Conservation (phyloP, 2,797 vertebrate genomes). For the Florisuga fusca region DNA sequence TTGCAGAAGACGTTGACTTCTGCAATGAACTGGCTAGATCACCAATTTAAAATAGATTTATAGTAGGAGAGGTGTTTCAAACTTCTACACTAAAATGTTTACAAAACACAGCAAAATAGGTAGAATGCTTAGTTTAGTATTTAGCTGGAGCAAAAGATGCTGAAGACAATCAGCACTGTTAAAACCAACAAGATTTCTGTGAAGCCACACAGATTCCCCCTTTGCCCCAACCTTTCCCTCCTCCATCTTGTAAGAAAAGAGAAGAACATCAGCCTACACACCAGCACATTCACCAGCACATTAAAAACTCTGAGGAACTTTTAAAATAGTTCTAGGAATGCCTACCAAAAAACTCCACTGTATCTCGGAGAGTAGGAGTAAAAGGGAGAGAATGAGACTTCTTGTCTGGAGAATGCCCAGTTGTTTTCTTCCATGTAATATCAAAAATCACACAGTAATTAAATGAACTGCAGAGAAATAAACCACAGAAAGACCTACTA, state of each 20-base stretch:
- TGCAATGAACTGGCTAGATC: not conserved
- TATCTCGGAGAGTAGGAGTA: not conserved
- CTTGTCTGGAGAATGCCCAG: not conserved
- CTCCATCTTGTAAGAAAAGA: rapidly evolving
- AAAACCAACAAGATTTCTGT: not conserved
- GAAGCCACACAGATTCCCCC: not conserved
- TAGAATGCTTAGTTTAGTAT: not conserved
- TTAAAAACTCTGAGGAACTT: not conserved
- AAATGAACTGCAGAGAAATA: not conserved
- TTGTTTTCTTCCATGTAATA: not conserved
- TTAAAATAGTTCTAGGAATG: too few species aligned
- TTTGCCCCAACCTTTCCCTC: too few species aligned
- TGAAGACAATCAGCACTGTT: not conserved
- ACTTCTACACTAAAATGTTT: not conserved
- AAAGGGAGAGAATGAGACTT: not conserved
- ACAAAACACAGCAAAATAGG: not conserved
- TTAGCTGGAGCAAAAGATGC: not conserved
- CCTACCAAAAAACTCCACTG: too few species aligned
- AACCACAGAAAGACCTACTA: not conserved
- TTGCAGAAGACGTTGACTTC: not conserved
- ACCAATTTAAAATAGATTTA: not conserved
- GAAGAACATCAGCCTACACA: not conserved
- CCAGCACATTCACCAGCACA: not conserved
- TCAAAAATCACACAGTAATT: not conserved
- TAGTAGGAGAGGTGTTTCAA: not conserved